These are phyloP conservation scores for Nasonia vitripennis DNA, from an alignment of 1,140 invertebrate species.

Conservation along the genomic window DNA sequence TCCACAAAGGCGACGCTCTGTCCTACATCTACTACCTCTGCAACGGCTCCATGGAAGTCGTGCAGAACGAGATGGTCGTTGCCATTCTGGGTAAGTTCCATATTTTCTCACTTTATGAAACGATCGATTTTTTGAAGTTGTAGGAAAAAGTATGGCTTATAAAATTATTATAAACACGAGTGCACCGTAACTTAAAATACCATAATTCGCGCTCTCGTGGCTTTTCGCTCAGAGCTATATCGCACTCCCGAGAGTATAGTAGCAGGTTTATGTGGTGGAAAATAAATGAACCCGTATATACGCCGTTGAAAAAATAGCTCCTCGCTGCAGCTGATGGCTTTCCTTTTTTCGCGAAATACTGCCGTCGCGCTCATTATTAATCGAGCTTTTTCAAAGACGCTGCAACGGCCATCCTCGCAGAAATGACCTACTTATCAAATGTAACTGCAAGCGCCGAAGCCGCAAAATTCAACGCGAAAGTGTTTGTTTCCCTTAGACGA, in stretches of 20 bases:
- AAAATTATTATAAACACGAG: too few relatives aligned
- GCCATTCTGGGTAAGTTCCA: slow-evolving; percentile 91
- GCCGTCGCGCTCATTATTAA: neutral
- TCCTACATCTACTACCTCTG: slow-evolving; percentile 97
- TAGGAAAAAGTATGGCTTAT: too few relatives aligned
- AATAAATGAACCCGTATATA: neutral
- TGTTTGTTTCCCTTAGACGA: neutral
- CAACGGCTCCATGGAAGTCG: slow-evolving; percentile 98
- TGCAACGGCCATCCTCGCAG: too few relatives aligned
- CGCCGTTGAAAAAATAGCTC: neutral
- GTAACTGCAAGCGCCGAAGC: neutral
- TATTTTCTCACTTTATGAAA: neutral
- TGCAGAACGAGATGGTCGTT: slow-evolving; percentile 98
- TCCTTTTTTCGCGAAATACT: neutral
- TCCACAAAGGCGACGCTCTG: slow-evolving; percentile 97
- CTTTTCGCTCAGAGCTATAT: too few relatives aligned
- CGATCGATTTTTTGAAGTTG: neutral
- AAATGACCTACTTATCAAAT: neutral
- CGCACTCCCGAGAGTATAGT: too few relatives aligned
- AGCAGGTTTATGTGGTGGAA: neutral
- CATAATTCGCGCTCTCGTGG: too few relatives aligned
- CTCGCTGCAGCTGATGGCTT: neutral
- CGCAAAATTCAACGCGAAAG: neutral
- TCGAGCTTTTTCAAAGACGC: neutral
- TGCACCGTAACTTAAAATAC: too few relatives aligned